Percentiles rank a stretch among this genome's conserved stretches.
These are phyloP conservation scores for Rhagonycha lutea DNA, from an alignment of 2,888 invertebrate species.

Conservation along the genomic window DNA sequence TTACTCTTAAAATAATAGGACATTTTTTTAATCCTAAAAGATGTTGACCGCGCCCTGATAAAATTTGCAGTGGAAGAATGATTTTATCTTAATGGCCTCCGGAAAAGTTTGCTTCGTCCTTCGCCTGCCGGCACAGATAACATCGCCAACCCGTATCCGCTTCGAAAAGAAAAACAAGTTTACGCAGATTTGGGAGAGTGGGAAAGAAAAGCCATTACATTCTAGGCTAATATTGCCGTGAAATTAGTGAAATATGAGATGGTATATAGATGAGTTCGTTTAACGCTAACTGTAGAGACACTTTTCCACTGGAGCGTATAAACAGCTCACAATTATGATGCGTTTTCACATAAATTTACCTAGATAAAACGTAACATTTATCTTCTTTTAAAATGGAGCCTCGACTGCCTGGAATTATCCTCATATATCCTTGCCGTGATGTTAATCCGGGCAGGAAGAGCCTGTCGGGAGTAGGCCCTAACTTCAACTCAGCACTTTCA, in stretches of 20 bases:
- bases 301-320: slow-evolving; percentile 46
- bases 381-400: slow-evolving; percentile 53
- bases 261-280: slow-evolving; percentile 32
- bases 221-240: slow-evolving; percentile 42
- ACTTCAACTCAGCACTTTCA: slow-evolving; percentile 50
- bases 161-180: slow-evolving; percentile 46
- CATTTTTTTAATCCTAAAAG: slow-evolving; percentile 41
- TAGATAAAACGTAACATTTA: slow-evolving; percentile 55
- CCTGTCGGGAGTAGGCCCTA: slow-evolving; percentile 32
- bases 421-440: slow-evolving; percentile 52
- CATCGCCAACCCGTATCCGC: slow-evolving; percentile 41
- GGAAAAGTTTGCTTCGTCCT: slow-evolving; percentile 44
- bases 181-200: slow-evolving; percentile 40
- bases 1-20: slow-evolving; percentile 25
- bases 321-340: slow-evolving; percentile 53
- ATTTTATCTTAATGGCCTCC: slow-evolving; percentile 48
- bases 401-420: slow-evolving; percentile 45
- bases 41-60: slow-evolving; percentile 43
- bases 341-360: slow-evolving; percentile 53
- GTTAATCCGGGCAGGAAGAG: slow-evolving; percentile 49
- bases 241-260: slow-evolving; percentile 44
- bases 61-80: slow-evolving; percentile 43
- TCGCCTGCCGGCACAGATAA: slow-evolving; percentile 41
- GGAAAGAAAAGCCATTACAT: slow-evolving; percentile 45
- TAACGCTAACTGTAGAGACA: slow-evolving; percentile 23